Conservation (phyloP, 2,113 vertebrate genomes). For the Pholis gunnellus region DNA sequence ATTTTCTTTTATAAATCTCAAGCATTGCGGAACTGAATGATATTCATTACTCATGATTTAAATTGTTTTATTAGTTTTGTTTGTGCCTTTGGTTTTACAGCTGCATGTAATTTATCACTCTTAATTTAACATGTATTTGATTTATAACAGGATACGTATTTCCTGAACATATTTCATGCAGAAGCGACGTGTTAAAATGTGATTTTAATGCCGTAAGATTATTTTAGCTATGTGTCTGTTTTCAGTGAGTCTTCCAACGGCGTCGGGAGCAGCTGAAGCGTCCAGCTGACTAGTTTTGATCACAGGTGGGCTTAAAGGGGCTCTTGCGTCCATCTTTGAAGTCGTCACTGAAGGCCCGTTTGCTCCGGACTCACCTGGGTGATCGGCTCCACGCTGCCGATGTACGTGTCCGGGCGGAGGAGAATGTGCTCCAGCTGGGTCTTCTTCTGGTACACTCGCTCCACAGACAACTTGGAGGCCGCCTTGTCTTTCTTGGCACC, state of each 20-base stretch:
- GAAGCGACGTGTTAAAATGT: not conserved
- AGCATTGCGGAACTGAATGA: not conserved
- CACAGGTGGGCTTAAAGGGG: not conserved
- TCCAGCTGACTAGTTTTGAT: not conserved
- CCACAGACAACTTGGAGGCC: constrained; percentile 93
- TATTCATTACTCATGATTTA: not conserved
- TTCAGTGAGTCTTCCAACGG: not conserved
- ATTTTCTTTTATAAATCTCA: not conserved
- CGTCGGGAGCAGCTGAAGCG: not conserved
- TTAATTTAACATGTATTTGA: not conserved
- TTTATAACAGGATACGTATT: not conserved
- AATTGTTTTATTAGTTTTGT: not conserved
- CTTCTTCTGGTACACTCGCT: constrained; percentile 99
- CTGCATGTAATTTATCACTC: not conserved
- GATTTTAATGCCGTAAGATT: not conserved
- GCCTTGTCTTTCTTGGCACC: constrained; percentile 84
- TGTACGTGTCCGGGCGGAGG: constrained; percentile 97
- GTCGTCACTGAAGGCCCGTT: not conserved
- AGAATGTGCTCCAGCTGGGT: constrained; percentile 98
- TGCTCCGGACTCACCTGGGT: constrained; percentile 87
- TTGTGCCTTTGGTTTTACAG: not conserved
- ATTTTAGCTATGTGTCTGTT: not conserved
- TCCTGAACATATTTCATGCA: not conserved
- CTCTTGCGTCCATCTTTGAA: not conserved
- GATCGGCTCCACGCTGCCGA: constrained; percentile 94